Percentiles rank a stretch among this genome's conserved stretches.
Conservation (phyloP, 2,797 vertebrate genomes). For the Rhinogobio ventralis region DNA sequence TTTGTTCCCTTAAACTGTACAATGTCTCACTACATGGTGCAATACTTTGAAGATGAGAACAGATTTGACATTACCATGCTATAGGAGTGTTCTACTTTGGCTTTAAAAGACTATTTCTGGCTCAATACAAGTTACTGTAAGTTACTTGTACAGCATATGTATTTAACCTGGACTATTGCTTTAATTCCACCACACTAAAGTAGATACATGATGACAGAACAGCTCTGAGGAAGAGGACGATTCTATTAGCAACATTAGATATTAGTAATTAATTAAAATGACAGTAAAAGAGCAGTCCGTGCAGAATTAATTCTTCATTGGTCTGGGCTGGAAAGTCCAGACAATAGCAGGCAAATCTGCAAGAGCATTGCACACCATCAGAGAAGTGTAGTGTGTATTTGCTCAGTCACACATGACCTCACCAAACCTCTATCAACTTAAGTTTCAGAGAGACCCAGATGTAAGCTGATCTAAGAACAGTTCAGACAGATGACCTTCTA, state of each 20-base stretch:
- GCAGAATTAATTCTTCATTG: neutral
- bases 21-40: neutral
- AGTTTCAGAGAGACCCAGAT: constrained; percentile 64
- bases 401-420: constrained; percentile 22
- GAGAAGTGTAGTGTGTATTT: constrained; percentile 7
- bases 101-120: neutral
- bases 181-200: neutral
- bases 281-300: neutral
- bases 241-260: neutral
- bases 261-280: constrained; percentile 1
- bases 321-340: neutral
- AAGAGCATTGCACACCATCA: neutral
- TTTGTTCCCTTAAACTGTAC: neutral
- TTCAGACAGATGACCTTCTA: constrained; percentile 14
- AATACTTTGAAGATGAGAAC: constrained; percentile 1
- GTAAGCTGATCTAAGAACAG: constrained; percentile 2
- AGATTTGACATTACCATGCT: neutral
- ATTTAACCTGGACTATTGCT: neutral
- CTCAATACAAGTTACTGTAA: neutral
- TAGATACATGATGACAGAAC: neutral
- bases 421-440: constrained; percentile 58
- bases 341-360: neutral
- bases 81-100: neutral
- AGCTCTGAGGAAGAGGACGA: neutral
- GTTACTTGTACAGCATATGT: neutral